A percentile compares a stretch with the other conserved stretches of the same genome.
These are phyloP conservation scores for Hyaena hyaena DNA, from an alignment of 2,113 vertebrate species.

Conservation along the genomic window DNA sequence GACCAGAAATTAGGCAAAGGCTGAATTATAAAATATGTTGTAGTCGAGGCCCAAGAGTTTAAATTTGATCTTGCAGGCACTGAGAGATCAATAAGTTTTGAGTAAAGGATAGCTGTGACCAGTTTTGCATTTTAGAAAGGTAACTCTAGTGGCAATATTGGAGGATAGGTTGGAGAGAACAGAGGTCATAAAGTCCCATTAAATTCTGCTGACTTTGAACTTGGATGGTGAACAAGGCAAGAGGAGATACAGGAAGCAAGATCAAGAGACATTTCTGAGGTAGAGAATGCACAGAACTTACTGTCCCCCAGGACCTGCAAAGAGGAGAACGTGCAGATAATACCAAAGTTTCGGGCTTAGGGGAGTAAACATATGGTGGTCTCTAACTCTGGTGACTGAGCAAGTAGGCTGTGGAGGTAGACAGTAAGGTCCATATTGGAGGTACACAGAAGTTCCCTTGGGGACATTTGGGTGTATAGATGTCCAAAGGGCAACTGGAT, in stretches of 20 bases:
- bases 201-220: neutral
- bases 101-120: neutral
- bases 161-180: neutral
- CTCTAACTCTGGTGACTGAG: neutral
- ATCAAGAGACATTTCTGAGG: neutral
- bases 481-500: neutral
- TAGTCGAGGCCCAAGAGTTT: neutral
- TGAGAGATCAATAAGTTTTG: neutral
- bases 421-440: neutral
- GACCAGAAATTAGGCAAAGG: neutral
- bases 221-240: neutral
- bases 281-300: neutral
- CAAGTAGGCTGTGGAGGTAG: neutral
- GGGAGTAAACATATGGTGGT: neutral
- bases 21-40: neutral
- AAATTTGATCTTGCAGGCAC: neutral
- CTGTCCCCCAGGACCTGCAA: neutral
- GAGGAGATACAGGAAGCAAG: neutral
- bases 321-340: neutral
- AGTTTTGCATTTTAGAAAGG: neutral
- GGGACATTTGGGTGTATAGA: neutral
- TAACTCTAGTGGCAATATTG: neutral
- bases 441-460: neutral
- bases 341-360: neutral
- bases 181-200: neutral